Evolutionary conservation across 2,113 vertebrate species (phyloP).

Genomic region (Corydoras maculifer): DNA sequence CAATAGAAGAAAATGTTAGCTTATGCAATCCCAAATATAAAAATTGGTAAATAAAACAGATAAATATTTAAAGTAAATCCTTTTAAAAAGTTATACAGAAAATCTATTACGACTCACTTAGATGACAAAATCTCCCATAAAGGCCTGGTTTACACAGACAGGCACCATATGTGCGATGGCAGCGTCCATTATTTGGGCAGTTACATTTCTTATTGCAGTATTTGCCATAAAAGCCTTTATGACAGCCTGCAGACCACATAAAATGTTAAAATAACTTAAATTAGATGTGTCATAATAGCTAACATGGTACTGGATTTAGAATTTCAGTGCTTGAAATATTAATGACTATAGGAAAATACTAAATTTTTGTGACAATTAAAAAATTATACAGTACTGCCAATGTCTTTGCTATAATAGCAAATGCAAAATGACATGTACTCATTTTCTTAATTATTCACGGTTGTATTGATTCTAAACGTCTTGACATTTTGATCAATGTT

Average conservation of each 20-base stretch:
- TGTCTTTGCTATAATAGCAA: no score
- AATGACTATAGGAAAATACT: no score
- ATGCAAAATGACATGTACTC: no score
- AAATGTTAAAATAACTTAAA: neutral
- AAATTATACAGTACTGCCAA: no score
- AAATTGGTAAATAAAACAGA: neutral
- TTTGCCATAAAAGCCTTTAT: conserved; percentile 88
- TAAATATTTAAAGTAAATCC: neutral
- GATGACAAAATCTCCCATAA: conserved; percentile 89
- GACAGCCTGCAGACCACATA: conserved; percentile 73
- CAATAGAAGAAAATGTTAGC: neutral
- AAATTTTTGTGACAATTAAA: no score
- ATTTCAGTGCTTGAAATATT: no score
- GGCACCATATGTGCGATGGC: conserved; percentile 86
- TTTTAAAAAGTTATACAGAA: neutral
- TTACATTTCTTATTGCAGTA: conserved; percentile 88
- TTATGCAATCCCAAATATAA: neutral
- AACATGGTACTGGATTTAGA: neutral
- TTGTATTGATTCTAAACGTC: no score
- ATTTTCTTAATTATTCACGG: no score
- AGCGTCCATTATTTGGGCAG: conserved; percentile 85
- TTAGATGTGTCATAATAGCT: neutral
- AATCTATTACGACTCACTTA: conserved; percentile 64
- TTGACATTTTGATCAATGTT: no score
- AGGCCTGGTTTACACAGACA: conserved; percentile 89